Conservation (phyloP, 2,113 vertebrate genomes). For the Hydrolagus affinis region DNA sequence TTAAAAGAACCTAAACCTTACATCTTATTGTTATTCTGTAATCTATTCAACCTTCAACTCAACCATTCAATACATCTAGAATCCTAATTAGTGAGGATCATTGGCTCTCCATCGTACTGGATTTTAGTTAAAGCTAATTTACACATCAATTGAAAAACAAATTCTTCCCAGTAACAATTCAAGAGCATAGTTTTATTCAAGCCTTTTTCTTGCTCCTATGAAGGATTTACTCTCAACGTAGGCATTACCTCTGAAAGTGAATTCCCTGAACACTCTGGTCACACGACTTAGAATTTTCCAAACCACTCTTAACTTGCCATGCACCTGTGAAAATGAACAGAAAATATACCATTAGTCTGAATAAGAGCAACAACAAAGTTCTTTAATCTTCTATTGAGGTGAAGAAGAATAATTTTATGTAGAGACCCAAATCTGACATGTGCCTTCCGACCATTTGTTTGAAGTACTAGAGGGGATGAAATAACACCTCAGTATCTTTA, state of each 20-base stretch:
- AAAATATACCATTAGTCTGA: not conserved
- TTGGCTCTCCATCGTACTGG: too few relatives aligned
- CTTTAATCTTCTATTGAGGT: not conserved
- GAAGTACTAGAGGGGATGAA: not conserved
- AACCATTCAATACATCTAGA: too few relatives aligned
- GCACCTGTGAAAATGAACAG: not conserved
- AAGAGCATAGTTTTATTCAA: too few relatives aligned
- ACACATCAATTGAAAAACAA: too few relatives aligned
- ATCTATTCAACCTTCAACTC: too few relatives aligned
- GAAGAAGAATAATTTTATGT: not conserved
- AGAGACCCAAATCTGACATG: not conserved
- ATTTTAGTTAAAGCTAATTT: too few relatives aligned
- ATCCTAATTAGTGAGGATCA: too few relatives aligned
- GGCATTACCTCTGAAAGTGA: conserved; percentile 15
- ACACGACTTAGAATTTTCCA: not conserved
- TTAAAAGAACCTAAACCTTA: too few relatives aligned
- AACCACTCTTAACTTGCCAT: not conserved
- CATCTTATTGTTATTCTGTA: too few relatives aligned
- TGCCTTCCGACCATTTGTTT: not conserved
- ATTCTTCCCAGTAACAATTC: too few relatives aligned
- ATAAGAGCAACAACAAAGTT: not conserved
- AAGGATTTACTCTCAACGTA: too few relatives aligned
- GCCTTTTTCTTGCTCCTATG: too few relatives aligned
- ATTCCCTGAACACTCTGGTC: not conserved
- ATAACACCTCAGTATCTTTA: not conserved